Percentiles rank a stretch among this genome's conserved stretches.
These are phyloP conservation scores for Cyanoliseus patagonus DNA, from an alignment of 2,113 vertebrate species.

Conservation along the genomic window DNA sequence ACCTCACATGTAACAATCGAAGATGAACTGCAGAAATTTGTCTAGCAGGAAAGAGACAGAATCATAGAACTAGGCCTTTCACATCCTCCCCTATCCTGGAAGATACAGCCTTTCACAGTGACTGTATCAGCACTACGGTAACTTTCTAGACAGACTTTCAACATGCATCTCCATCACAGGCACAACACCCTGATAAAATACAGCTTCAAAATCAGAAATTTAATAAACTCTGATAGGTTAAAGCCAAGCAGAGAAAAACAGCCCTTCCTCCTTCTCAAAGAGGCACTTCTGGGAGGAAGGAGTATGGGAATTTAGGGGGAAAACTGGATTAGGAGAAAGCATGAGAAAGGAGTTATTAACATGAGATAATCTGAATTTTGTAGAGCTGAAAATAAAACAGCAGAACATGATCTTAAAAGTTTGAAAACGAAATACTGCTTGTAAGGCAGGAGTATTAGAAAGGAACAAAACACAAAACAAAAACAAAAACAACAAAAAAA, in stretches of 20 bases:
- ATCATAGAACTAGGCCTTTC: not conserved
- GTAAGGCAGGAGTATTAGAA: not conserved
- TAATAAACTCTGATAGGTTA: not conserved
- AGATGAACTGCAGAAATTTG: not conserved
- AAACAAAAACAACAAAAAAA: too few species aligned
- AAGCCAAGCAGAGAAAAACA: not conserved
- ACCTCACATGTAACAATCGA: not conserved
- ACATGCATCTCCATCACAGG: not conserved
- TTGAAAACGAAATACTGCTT: not conserved
- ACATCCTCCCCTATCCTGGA: not conserved
- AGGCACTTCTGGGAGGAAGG: not conserved
- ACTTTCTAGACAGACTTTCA: not conserved
- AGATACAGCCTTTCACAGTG: not conserved
- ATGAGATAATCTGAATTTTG: not conserved
- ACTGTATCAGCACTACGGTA: fast-evolving
- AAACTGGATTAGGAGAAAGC: not conserved
- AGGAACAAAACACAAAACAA: not conserved
- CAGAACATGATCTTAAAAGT: not conserved
- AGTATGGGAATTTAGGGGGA: not conserved
- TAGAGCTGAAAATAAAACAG: not conserved
- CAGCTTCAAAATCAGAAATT: not conserved
- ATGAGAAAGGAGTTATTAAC: not conserved
- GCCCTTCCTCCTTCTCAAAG: not conserved
- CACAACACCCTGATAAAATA: not conserved
- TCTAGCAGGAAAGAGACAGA: not conserved